Conservation (phyloP, 2,113 vertebrate genomes). For the Rhagologus leucostigma region DNA sequence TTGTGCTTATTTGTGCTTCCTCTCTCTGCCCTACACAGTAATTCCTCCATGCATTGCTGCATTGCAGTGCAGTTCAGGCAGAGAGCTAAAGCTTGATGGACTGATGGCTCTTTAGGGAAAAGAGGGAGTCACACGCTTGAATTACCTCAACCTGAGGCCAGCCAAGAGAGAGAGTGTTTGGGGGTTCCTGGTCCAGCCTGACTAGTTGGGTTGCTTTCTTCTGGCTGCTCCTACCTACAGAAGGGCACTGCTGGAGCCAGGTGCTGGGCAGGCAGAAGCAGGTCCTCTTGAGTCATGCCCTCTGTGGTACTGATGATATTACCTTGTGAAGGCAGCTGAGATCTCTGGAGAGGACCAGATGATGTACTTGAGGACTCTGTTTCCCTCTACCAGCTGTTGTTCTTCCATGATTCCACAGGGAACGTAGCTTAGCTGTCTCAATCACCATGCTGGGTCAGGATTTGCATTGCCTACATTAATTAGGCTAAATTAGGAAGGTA, state of each 20-base stretch:
- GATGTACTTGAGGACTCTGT: not conserved
- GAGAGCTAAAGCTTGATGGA: not conserved
- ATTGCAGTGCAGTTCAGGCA: not conserved
- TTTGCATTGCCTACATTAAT: not conserved
- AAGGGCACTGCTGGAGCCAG: not conserved
- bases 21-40: not conserved
- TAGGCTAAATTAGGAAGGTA: not conserved
- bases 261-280: not conserved
- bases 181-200: not conserved
- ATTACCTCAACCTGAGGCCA: not conserved
- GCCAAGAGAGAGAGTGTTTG: not conserved
- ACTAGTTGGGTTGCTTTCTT: not conserved
- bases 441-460: not conserved
- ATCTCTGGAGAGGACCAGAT: not conserved
- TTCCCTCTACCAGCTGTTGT: not conserved
- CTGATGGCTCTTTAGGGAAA: not conserved
- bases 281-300: not conserved
- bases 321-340: not conserved
- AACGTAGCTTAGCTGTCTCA: not conserved
- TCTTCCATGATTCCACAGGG: not conserved
- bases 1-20: not conserved
- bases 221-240: not conserved
- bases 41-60: not conserved
- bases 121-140: accelerated
- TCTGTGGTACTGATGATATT: not conserved